Percentiles rank a stretch among this genome's conserved stretches.
Conservation (phyloP, 1,140 invertebrate genomes). For the Varroa destructor region DNA sequence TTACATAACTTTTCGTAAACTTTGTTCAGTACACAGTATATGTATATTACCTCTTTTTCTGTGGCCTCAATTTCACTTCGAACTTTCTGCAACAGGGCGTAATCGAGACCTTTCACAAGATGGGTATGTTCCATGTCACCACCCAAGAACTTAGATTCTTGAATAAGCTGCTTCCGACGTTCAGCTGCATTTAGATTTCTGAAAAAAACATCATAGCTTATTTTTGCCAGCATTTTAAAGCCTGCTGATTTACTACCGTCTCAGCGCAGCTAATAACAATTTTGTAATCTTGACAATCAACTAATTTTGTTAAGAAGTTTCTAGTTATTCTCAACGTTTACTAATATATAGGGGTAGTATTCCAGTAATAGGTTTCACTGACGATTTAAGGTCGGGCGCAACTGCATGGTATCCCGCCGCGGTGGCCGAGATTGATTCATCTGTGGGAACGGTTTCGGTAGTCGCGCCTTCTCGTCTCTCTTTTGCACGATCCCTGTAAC, state of each 20-base stretch:
- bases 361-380: constrained; percentile 42
- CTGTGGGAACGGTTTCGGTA: constrained; percentile 52
- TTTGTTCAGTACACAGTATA: too few species aligned
- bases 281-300: neutral
- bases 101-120: constrained; percentile 98
- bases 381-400: constrained; percentile 80
- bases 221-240: constrained; percentile 30
- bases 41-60: constrained; percentile 43
- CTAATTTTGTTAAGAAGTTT: constrained; percentile 6
- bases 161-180: constrained; percentile 81
- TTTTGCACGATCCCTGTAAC: constrained; percentile 59
- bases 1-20: too few species aligned
- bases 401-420: constrained; percentile 85
- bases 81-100: constrained; percentile 93
- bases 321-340: neutral
- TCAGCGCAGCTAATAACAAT: constrained; percentile 30
- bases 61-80: constrained; percentile 62
- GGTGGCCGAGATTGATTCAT: constrained; percentile 66
- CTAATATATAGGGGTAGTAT: neutral
- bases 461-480: constrained; percentile 78
- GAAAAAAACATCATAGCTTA: constrained; percentile 27
- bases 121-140: constrained; percentile 99
- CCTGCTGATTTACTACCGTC: neutral
- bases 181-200: constrained; percentile 77
- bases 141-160: constrained; percentile 98